Percentiles rank a stretch among this genome's conserved stretches.
Conservation (phyloP, 2,797 vertebrate species). For the Pipistrellus kuhlii region DNA sequence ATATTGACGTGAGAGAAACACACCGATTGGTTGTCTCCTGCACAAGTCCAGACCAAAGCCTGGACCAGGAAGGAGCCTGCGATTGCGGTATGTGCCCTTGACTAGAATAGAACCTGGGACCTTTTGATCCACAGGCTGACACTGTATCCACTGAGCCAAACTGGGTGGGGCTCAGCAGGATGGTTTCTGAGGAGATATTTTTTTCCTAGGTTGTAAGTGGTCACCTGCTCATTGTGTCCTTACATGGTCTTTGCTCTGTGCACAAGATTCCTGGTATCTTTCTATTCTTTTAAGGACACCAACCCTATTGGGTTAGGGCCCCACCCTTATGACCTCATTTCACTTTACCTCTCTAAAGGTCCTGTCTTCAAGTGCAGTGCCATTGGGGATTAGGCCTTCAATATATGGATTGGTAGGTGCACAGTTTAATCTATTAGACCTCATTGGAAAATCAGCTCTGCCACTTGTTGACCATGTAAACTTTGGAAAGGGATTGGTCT, state of each 20-base stretch:
- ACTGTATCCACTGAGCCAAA: too few relatives aligned
- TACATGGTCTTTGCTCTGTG: background rate
- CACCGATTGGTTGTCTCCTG: too few relatives aligned
- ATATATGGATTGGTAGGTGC: background rate
- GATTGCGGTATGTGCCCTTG: too few relatives aligned
- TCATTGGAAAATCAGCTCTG: background rate
- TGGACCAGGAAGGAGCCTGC: too few relatives aligned
- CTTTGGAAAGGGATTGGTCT: background rate
- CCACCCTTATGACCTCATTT: background rate
- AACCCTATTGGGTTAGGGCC: background rate
- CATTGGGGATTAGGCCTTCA: rapidly evolving
- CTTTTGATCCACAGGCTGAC: too few relatives aligned
- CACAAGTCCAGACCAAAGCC: too few relatives aligned
- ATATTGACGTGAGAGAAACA: too few relatives aligned
- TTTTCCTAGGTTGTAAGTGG: background rate
- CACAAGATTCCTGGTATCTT: background rate
- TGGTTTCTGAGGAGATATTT: background rate
- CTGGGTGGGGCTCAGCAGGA: too few relatives aligned
- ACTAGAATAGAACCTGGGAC: too few relatives aligned
- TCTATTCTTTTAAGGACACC: background rate
- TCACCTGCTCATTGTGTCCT: background rate
- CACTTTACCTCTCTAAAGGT: background rate
- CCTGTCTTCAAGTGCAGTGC: background rate
- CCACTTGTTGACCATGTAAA: background rate
- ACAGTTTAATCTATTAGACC: background rate